Percentiles rank a stretch among this genome's conserved stretches.
Evolutionary conservation across 2,797 vertebrate genomes (phyloP).

Genomic region (Rhyacichthys aspro): DNA sequence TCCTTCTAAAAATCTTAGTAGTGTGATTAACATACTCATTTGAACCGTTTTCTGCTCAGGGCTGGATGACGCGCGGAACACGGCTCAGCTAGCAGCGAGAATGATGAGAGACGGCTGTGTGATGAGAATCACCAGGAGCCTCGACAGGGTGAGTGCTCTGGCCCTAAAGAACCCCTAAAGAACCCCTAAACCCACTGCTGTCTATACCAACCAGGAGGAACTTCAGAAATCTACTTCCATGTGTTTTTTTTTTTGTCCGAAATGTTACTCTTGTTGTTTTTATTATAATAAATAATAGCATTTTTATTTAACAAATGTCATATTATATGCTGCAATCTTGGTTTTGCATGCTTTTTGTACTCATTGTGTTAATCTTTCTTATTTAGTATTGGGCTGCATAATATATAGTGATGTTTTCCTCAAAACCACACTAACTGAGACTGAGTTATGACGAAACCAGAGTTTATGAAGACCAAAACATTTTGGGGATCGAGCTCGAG

Average conservation of each 20-base stretch:
- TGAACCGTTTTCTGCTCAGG: slow-evolving; percentile 68
- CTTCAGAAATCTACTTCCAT: neutral
- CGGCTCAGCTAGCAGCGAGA: slow-evolving; percentile 87
- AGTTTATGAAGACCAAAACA: too few species aligned
- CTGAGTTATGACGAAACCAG: too few species aligned
- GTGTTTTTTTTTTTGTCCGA: too few species aligned
- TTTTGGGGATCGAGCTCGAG: too few species aligned
- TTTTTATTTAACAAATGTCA: neutral
- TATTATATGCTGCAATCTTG: too few species aligned
- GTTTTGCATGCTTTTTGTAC: too few species aligned
- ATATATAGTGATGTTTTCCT: too few species aligned
- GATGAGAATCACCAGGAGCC: slow-evolving; percentile 87
- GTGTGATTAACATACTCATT: neutral
- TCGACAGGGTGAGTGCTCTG: slow-evolving; percentile 87
- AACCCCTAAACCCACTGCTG: slow-evolving; percentile 27
- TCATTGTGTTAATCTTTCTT: too few species aligned
- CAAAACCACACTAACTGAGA: too few species aligned
- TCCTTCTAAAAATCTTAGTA: neutral
- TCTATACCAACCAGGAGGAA: neutral
- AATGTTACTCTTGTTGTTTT: slow-evolving; percentile 2
- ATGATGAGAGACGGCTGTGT: slow-evolving; percentile 91
- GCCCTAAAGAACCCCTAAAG: neutral
- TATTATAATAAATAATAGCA: neutral
- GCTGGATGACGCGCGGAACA: slow-evolving; percentile 92
- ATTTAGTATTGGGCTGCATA: too few species aligned